A percentile compares a stretch with the other conserved stretches of the same genome.
phyloP scores from a whole-genome alignment of 2,113 vertebrate genomes.

The Pelusios castaneus region DNA sequence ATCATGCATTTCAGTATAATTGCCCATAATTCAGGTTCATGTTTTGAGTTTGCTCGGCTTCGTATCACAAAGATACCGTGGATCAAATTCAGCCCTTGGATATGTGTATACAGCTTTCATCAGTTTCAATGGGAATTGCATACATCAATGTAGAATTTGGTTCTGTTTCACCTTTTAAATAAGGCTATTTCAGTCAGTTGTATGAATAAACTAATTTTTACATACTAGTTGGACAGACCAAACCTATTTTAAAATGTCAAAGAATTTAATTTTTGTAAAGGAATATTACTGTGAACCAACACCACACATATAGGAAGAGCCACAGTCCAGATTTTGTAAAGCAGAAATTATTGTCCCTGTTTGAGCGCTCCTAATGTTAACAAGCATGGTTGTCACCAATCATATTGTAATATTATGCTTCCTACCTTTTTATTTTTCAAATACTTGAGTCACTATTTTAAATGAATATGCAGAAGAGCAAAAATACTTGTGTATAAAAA shows the following conservation, averaged over 20 bases:
- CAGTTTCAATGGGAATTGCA: neutral
- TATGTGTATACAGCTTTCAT: neutral
- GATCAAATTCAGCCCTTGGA: neutral
- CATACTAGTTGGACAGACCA: neutral
- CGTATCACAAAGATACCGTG: neutral
- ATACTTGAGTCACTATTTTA: neutral
- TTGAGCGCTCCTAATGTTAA: neutral
- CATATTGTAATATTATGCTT: neutral
- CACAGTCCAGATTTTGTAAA: fast-evolving
- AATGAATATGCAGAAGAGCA: neutral
- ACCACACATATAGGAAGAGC: neutral
- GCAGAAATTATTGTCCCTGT: neutral
- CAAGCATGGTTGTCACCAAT: neutral
- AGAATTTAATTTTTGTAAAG: neutral
- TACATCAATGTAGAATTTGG: neutral
- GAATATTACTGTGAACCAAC: neutral
- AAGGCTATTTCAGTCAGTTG: neutral
- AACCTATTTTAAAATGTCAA: neutral
- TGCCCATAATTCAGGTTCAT: neutral
- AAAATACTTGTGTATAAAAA: neutral
- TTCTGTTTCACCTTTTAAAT: neutral
- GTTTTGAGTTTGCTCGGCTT: neutral
- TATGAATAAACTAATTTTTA: neutral
- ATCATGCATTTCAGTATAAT: neutral
- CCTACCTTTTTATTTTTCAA: fast-evolving